phyloP scores from a whole-genome alignment of 2,113 vertebrate genomes.

The Aphelocoma coerulescens region DNA sequence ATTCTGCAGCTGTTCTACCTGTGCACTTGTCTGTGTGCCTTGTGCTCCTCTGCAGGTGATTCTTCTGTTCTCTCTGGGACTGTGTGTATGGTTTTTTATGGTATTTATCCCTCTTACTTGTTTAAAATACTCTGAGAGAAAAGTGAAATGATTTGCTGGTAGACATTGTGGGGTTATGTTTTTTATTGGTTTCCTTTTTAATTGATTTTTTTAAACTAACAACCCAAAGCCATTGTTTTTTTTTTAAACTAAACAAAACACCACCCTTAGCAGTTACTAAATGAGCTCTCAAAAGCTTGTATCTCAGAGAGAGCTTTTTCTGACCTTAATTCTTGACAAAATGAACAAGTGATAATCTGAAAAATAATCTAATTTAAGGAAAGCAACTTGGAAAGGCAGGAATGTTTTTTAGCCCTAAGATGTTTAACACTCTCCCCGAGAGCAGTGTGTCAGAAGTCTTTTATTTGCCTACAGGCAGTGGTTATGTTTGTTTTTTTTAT shows the following conservation, averaged over 20 bases:
- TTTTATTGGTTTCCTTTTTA: not conserved
- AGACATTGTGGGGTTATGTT: not conserved
- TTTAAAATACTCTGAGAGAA: not conserved
- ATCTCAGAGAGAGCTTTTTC: not conserved
- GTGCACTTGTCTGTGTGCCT: constrained; percentile 65
- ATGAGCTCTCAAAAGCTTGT: not conserved
- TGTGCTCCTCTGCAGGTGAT: constrained; percentile 73
- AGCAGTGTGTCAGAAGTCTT: not conserved
- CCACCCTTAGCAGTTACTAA: not conserved
- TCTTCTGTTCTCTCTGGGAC: not conserved
- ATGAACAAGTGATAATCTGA: not conserved
- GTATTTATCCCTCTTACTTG: not conserved
- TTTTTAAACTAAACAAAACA: not conserved
- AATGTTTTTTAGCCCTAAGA: not conserved
- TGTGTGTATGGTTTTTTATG: not conserved
- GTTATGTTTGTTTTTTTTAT: not conserved
- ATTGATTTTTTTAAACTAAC: not conserved
- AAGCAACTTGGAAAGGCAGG: not conserved
- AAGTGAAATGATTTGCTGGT: not conserved
- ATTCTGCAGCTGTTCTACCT: constrained; percentile 63
- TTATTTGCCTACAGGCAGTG: not conserved
- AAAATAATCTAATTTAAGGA: not conserved
- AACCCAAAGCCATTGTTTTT: not conserved
- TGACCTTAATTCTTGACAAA: not conserved
- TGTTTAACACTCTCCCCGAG: not conserved